Conservation (phyloP, 2,113 vertebrate genomes). For the Lasiurus borealis region DNA sequence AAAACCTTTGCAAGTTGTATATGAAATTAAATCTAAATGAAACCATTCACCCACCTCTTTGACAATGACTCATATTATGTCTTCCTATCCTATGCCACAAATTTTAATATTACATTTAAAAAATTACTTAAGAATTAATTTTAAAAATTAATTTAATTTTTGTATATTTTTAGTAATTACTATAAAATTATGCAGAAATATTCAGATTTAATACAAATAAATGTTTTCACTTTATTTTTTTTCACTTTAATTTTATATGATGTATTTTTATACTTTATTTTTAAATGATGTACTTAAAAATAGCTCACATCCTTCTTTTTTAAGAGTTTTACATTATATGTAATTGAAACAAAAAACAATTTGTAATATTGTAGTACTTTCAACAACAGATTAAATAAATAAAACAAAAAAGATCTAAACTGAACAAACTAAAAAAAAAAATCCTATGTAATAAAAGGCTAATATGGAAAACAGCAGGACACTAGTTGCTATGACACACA, state of each 20-base stretch:
- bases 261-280: conserved; percentile 2
- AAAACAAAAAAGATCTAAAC: too few species aligned
- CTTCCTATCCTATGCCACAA: not conserved
- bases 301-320: not conserved
- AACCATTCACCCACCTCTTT: not conserved
- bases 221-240: not conserved
- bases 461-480: too few species aligned
- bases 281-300: not conserved
- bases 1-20: not conserved
- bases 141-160: conserved; percentile 19
- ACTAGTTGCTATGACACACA: too few species aligned
- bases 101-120: not conserved
- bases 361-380: too few species aligned
- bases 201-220: not conserved
- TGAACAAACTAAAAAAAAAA: too few species aligned
- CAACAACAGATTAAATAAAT: too few species aligned
- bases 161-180: not conserved
- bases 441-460: too few species aligned
- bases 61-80: not conserved
- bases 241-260: not conserved
- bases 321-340: conserved; percentile 22
- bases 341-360: conserved; percentile 16
- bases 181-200: not conserved
- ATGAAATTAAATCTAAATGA: not conserved
- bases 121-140: not conserved